Base-by-base conservation (phyloP, 2,888 invertebrate species). In the Trichogramma evanescens region DNA sequence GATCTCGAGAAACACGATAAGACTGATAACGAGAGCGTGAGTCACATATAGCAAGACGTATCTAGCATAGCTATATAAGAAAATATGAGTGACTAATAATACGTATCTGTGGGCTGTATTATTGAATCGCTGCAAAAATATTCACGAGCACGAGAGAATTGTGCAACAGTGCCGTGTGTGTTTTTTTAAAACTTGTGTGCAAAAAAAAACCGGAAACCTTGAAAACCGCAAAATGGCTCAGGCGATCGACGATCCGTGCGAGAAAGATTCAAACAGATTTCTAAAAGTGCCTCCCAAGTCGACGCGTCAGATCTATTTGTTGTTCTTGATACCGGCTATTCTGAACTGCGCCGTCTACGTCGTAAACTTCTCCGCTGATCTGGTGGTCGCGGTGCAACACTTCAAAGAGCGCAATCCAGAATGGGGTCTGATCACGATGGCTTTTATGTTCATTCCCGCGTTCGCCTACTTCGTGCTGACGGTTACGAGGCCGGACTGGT, bases 341-440 rank as follows among this genome's bases (percentile, higher is more conserved):
- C 69, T 83, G 44, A 84, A 85, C 8, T 82, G 87, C 50, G 64
- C 85, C 1, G 74, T 89, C 41, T 91, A 88, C 68, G 79, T 89
- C 44, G 78, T 85, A 4, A 81, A 89, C 56, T 84, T 88, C 46
- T 83, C 87, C 13, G 83, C 83, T 49, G 91, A 91, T 72, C 73
- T 87, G 42, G 84, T 85, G 0, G 80, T 89, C 2, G 82, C 86
- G 54, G 80, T 82, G 63, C 84, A 86, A 71, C 86, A 89, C 71
- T 84, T 84, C 65, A 78, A 78, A 13, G 83, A 84, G 68, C 80
- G 81, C 4, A 83, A 87, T 72, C 77, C 82, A 10, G 73, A 79
- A 78, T 82, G 79, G 80, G 82, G 79, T 46, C 61, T 66, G 6
- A 71, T 71, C 54, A 77, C 77, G 1, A 61, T 78, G 7, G 59